Evolutionary conservation across 2,888 invertebrate genomes (phyloP), one percentile per base, ranked within the genome.

Genomic region (Torymus texanus): DNA sequence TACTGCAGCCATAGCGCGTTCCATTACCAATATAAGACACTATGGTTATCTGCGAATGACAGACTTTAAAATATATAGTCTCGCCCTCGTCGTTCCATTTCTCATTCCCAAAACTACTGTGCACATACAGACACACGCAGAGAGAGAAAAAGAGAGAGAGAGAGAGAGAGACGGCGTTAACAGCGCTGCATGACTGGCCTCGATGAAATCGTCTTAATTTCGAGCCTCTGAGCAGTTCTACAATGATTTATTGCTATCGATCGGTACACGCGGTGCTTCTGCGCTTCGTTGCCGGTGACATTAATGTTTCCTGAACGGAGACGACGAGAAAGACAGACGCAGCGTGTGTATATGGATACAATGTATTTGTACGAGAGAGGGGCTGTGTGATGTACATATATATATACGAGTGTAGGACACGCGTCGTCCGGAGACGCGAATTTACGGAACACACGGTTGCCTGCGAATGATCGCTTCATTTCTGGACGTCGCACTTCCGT

Each of bases 291-390:
- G 83, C 84, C 83, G 83, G 84, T 84, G 84, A 87, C 86, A 84
- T 86, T 87, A 87, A 88, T 87, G 86, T 87, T 88, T 89, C 87
- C 89, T 86, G 87, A 83, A 78, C 85, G 85, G 84, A 50, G 59
- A 16, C 18, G 24, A 21, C 66, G 85, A 84, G 85, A 81, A 82
- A 84, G 83, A 83, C 78, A 83, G 83, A 83, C 81, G 82, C 73
- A 83, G 81, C 83, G 61, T 3, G 29, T 5, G 29, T 5, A 5
- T 29, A 29, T 29, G 51, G n/a, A 51, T 61, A 71, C 61, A 83
- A 83, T 80, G 82, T 81, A 81, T n/a, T 12, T 41, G 73, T 77
- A 73, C 73, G 63, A 71, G 78, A 77, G 53, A 84, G 84, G 84
- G 85, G 83, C 82, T 81, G 61, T 81, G 61, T 21, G 21, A 21